Evolutionary conservation across 2,888 invertebrate genomes (phyloP).

Genomic region (Himalopsyche anomala): DNA sequence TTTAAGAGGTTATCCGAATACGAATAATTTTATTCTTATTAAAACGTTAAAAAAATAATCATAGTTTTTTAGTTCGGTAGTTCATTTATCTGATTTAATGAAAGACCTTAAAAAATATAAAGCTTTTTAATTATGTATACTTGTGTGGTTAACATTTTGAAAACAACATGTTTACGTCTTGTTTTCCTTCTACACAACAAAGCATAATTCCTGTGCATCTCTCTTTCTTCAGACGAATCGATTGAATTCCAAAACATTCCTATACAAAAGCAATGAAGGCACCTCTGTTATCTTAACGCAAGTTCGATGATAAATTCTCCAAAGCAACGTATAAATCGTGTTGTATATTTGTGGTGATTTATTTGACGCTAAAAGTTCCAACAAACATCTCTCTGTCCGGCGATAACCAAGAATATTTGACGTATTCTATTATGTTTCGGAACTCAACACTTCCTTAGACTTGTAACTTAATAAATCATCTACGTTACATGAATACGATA

Average conservation of each 20-base stretch:
- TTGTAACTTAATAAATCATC: no score
- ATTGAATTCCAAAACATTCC: neutral
- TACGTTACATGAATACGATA: no score
- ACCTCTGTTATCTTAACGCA: conserved; percentile 60
- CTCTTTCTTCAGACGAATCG: neutral
- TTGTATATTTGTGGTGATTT: conserved; percentile 63
- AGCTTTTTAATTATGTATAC: no score
- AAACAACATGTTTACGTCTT: no score
- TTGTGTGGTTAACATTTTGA: no score
- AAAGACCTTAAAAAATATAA: no score
- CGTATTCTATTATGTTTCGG: neutral
- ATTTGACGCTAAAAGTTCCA: conserved; percentile 55
- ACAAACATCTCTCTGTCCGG: conserved; percentile 47
- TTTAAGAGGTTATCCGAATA: no score
- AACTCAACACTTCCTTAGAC: neutral
- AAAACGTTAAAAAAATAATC: no score
- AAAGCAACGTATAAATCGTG: conserved; percentile 64
- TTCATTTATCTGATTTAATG: no score
- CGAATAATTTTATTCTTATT: no score
- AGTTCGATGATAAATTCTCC: conserved; percentile 63
- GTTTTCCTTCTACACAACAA: neutral
- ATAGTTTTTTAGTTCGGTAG: no score
- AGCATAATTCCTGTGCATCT: neutral
- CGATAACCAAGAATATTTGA: conserved; percentile 56
- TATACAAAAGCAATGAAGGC: conserved; percentile 44